Evolutionary conservation across 2,113 vertebrate genomes (phyloP).

Genomic region (Phaetusa simplex): DNA sequence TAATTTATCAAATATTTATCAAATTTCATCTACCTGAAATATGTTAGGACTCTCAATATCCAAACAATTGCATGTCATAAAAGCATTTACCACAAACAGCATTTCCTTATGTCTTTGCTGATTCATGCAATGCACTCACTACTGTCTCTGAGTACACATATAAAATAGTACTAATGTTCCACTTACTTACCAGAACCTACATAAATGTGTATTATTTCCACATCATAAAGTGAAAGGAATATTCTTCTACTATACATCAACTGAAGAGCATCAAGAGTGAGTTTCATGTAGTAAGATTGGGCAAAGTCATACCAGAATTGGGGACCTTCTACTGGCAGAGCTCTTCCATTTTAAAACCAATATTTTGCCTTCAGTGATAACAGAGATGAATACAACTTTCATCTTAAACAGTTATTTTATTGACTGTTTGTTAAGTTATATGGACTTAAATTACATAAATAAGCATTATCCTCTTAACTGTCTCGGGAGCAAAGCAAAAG

Average conservation of each 20-base stretch:
- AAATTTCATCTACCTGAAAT: not conserved
- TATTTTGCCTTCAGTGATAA: not conserved
- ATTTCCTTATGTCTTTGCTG: not conserved
- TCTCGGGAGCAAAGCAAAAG: not conserved
- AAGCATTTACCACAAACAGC: not conserved
- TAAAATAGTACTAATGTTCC: not conserved
- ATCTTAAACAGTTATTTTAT: not conserved
- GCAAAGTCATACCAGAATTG: not conserved
- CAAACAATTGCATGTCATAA: not conserved
- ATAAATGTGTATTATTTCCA: not conserved
- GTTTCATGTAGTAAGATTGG: not conserved
- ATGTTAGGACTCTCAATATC: not conserved
- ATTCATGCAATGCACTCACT: not conserved
- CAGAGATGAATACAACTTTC: not conserved
- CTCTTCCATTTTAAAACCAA: not conserved
- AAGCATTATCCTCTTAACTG: not conserved
- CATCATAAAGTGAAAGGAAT: not conserved
- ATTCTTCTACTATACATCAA: not conserved
- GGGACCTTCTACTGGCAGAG: not conserved
- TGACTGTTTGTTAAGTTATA: not conserved
- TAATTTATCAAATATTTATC: not conserved
- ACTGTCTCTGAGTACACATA: not conserved
- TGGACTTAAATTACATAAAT: not conserved
- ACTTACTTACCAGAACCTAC: not conserved
- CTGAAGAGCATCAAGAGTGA: not conserved